These are phyloP conservation scores for Heliconius ethilla DNA, from an alignment of 2,888 invertebrate genomes.

Conservation along the genomic window DNA sequence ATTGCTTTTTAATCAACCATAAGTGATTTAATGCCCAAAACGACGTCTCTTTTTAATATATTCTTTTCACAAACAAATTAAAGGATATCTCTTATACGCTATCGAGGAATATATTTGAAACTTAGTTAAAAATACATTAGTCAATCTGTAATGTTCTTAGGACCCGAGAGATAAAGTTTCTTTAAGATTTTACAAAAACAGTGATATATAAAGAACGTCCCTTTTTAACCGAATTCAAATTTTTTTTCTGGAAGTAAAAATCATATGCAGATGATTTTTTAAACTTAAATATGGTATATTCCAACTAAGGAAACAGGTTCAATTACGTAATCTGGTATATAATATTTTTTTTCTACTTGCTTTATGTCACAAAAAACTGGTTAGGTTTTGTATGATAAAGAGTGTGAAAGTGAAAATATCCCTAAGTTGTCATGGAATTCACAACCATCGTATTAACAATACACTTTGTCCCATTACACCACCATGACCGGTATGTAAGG, in stretches of 20 bases:
- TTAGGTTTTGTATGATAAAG: too few species aligned
- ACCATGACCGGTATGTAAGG: background rate
- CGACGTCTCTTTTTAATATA: slow-evolving; percentile 1
- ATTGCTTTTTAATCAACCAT: slow-evolving; percentile 14
- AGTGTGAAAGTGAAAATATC: too few species aligned
- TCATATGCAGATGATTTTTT: background rate
- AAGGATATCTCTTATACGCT: slow-evolving; percentile 39
- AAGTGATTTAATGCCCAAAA: slow-evolving; percentile 3
- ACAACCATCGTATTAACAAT: background rate
- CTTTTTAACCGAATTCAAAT: background rate
- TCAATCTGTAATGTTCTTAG: slow-evolving; percentile 55
- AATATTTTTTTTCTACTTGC: background rate
- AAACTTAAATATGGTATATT: background rate
- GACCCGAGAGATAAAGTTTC: slow-evolving; percentile 58
- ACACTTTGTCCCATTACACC: background rate
- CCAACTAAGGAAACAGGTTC: too few species aligned
- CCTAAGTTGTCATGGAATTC: too few species aligned
- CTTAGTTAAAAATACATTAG: slow-evolving; percentile 67
- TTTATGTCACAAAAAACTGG: background rate
- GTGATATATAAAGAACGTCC: background rate
- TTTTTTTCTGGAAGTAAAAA: background rate
- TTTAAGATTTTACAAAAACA: slow-evolving; percentile 58
- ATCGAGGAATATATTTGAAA: slow-evolving; percentile 47
- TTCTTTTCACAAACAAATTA: slow-evolving; percentile 32
- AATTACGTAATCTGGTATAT: background rate